Evolutionary conservation across 2,113 vertebrate genomes (phyloP).

Genomic region (Corythaeola cristata): DNA sequence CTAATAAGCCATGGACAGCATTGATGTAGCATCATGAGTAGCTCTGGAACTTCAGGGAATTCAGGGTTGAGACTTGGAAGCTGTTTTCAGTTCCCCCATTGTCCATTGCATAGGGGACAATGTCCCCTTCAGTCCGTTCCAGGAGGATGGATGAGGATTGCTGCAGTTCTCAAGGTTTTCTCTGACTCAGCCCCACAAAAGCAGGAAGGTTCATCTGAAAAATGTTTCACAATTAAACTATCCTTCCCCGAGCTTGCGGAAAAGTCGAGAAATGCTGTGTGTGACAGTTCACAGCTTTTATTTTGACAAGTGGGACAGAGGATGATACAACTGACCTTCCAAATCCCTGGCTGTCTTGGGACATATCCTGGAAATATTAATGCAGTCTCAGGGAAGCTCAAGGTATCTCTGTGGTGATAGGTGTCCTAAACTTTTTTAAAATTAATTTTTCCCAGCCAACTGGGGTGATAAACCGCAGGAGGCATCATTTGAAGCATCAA

Average conservation of each 20-base stretch:
- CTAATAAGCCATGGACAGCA: neutral
- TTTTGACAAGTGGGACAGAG: neutral
- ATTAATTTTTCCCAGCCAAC: neutral
- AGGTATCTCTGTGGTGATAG: neutral
- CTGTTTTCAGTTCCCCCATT: accelerated
- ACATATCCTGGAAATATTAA: neutral
- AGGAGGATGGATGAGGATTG: neutral
- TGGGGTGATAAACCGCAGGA: neutral
- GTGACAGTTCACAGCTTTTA: neutral
- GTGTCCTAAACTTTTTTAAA: neutral
- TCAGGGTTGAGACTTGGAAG: neutral
- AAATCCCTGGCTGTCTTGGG: neutral
- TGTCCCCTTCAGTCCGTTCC: accelerated
- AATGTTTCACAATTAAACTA: neutral
- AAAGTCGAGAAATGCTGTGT: neutral
- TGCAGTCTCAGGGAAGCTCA: neutral
- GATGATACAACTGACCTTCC: neutral
- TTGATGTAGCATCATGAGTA: accelerated
- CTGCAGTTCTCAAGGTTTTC: neutral
- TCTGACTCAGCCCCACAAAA: neutral
- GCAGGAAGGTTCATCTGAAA: neutral
- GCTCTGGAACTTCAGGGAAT: neutral
- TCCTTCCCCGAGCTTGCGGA: neutral
- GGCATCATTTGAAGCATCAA: neutral
- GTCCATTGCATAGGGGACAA: accelerated